Evolutionary conservation across 30 jellyfish, hydroid and myxozoan genomes (phyloP).

Genomic region (Cassiopea andromeda): DNA sequence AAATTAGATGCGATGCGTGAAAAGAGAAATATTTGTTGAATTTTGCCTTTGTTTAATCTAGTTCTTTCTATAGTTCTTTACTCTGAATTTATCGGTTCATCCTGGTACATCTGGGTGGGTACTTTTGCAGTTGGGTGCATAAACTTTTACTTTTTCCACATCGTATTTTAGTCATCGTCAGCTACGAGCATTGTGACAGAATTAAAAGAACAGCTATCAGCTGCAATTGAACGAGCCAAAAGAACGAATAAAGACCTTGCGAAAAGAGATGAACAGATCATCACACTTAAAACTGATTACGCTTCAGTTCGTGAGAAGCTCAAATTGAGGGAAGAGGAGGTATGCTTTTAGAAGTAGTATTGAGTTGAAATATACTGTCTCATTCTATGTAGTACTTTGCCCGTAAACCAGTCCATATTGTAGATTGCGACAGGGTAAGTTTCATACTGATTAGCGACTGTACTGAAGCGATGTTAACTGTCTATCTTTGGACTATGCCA

Average conservation of each 20-base stretch:
- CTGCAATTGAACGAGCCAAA: slow-evolving; percentile 67
- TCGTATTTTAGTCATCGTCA: slow-evolving; percentile 32
- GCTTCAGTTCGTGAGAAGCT: slow-evolving; percentile 77
- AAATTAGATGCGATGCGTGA: no score
- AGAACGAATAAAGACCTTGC: slow-evolving; percentile 59
- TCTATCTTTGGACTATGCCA: no score
- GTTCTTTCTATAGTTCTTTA: no score
- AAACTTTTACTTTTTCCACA: not conserved
- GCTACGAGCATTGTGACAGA: slow-evolving; percentile 67
- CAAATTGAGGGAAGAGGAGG: slow-evolving; percentile 83
- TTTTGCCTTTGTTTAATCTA: no score
- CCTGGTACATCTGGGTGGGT: no score
- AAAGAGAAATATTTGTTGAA: no score
- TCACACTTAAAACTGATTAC: slow-evolving; percentile 73
- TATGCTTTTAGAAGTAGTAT: not conserved
- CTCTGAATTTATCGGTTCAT: no score
- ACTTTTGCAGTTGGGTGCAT: no score
- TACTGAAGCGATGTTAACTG: no score
- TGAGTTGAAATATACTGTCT: not conserved
- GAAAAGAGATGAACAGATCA: slow-evolving; percentile 72
- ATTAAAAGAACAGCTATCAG: slow-evolving; percentile 68
- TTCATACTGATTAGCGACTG: no score
- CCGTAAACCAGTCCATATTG: not conserved
- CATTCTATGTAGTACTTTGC: not conserved
- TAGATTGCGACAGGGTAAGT: no score